Conservation (phyloP, 2,113 vertebrate genomes). For the Cyprinodon variegatus region DNA sequence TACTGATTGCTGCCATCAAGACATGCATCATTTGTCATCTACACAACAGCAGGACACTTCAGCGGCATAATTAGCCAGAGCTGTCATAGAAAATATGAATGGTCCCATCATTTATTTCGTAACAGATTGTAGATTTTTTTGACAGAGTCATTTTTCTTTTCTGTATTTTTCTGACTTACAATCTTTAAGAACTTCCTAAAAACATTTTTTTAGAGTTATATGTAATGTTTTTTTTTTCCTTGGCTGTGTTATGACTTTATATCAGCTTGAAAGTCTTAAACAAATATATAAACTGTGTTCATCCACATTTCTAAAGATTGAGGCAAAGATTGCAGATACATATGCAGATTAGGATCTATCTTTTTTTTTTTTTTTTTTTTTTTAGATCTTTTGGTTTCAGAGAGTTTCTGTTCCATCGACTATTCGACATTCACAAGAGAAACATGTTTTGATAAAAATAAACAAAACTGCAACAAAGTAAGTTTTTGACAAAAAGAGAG, state of each 20-base stretch:
- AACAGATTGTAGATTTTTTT: background rate
- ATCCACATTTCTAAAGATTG: background rate
- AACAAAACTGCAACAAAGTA: too few species aligned
- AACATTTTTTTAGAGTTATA: background rate
- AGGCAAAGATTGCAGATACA: too few species aligned
- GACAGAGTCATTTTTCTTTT: background rate
- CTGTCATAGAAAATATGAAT: background rate
- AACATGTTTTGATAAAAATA: too few species aligned
- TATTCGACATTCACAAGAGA: too few species aligned
- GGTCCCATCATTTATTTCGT: background rate
- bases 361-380: too few species aligned
- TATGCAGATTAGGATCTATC: too few species aligned
- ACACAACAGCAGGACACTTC: background rate
- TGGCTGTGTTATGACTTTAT: too few species aligned
- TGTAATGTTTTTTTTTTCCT: too few species aligned
- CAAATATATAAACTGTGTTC: background rate
- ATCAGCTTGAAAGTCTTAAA: background rate
- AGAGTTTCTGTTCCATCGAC: too few species aligned
- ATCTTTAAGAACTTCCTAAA: background rate
- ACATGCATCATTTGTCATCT: slow-evolving; percentile 8
- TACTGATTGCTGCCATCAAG: background rate
- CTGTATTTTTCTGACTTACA: background rate
- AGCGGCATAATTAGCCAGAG: slow-evolving; percentile 5
- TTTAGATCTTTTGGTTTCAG: too few species aligned
- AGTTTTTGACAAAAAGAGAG: too few species aligned